These are phyloP conservation scores for Azemiops feae DNA, from an alignment of 2,113 vertebrate genomes.

Conservation along the genomic window DNA sequence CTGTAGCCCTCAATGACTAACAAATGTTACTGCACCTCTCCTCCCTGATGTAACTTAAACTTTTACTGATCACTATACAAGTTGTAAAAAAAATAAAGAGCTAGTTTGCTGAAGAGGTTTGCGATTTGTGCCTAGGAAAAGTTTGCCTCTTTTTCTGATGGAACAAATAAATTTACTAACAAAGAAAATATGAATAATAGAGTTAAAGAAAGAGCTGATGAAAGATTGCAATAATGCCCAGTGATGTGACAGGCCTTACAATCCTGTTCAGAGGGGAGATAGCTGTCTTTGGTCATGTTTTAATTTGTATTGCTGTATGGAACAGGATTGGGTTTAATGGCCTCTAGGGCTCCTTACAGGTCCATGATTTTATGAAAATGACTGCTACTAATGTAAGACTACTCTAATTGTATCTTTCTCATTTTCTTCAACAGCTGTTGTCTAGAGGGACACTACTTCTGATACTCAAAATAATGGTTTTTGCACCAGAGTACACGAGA, in stretches of 20 bases:
- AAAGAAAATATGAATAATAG: no score
- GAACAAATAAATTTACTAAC: no score
- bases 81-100: no score
- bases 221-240: no score
- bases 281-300: no score
- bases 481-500: neutral
- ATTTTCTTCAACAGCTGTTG: neutral
- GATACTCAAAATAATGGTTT: neutral
- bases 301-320: neutral
- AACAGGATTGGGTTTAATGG: neutral
- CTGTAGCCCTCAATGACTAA: neutral
- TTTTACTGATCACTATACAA: no score
- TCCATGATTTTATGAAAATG: neutral
- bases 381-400: neutral
- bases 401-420: neutral
- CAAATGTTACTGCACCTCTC: neutral
- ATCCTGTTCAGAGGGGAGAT: no score
- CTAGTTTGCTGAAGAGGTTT: no score
- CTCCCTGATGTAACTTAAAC: neutral
- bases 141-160: no score
- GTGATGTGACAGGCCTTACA: no score
- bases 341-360: neutral
- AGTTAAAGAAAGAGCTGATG: no score
- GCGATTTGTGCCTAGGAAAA: no score
- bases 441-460: neutral